Percentiles rank a stretch among this genome's conserved stretches.
Evolutionary conservation across 2,797 vertebrate genomes (phyloP).

Genomic region (Hapalemur alaotrensis): DNA sequence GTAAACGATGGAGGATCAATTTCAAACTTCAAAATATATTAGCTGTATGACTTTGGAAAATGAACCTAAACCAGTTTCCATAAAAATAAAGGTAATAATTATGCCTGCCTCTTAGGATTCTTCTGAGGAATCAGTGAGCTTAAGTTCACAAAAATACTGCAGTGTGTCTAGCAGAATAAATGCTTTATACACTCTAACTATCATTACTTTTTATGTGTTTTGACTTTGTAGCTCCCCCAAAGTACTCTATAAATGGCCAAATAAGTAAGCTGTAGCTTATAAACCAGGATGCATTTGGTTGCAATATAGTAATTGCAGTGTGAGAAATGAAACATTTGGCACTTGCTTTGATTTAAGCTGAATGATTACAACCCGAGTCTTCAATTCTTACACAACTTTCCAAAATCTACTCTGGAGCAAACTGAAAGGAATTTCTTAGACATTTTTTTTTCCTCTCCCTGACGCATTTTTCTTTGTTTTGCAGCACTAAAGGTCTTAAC

Average conservation of each 20-base stretch:
- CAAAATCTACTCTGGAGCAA: neutral
- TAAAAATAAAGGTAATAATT: neutral
- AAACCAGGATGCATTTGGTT: neutral
- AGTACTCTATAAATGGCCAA: neutral
- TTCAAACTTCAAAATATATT: neutral
- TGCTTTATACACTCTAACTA: neutral
- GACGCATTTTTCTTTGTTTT: constrained; percentile 50
- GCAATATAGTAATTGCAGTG: neutral
- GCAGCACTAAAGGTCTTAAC: constrained; percentile 51
- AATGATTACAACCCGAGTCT: neutral
- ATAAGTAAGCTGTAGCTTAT: neutral
- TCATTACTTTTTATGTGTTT: neutral
- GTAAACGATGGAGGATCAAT: neutral
- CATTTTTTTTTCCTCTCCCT: neutral
- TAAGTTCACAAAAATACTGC: neutral
- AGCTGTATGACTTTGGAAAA: neutral
- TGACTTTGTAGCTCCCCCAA: neutral
- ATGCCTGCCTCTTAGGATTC: neutral
- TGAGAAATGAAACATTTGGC: neutral
- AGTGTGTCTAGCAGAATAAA: neutral
- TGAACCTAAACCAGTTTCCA: neutral
- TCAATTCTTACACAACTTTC: neutral
- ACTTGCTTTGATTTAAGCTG: neutral
- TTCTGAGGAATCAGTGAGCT: neutral
- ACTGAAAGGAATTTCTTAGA: neutral